These are phyloP conservation scores for Apamea sordens DNA, from an alignment of 2,888 invertebrate genomes.

Conservation along the genomic window DNA sequence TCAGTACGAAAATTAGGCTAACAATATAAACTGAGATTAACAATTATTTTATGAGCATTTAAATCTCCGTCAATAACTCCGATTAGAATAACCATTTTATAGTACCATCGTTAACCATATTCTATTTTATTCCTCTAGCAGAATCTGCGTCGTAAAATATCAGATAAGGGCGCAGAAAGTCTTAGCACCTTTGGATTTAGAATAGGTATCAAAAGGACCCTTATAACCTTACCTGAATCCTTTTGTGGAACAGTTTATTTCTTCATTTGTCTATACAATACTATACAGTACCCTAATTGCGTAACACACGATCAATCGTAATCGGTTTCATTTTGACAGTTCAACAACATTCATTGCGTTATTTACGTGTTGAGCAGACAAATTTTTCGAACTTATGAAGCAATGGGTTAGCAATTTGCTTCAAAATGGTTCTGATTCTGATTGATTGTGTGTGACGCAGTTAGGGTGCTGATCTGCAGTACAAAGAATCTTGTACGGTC, in stretches of 20 bases:
- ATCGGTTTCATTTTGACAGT: too few relatives aligned
- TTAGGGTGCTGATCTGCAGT: too few relatives aligned
- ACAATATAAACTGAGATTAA: slow-evolving; percentile 27
- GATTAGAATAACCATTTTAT: slow-evolving; percentile 77
- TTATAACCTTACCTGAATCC: not conserved
- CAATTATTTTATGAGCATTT: slow-evolving; percentile 24
- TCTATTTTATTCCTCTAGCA: slow-evolving; percentile 52
- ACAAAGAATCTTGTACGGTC: too few relatives aligned
- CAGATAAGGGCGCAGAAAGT: not conserved
- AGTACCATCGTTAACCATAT: slow-evolving; percentile 68
- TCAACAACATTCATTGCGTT: too few relatives aligned
- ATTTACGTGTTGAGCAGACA: too few relatives aligned
- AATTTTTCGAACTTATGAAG: too few relatives aligned
- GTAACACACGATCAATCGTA: too few relatives aligned
- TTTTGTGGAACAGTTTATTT: not conserved
- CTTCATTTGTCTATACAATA: not conserved
- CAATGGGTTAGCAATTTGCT: too few relatives aligned
- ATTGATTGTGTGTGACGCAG: too few relatives aligned
- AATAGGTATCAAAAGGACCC: not conserved
- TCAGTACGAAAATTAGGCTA: not conserved
- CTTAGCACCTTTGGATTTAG: not conserved
- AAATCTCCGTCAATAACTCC: slow-evolving; percentile 50
- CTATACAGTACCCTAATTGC: too few relatives aligned
- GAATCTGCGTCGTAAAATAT: slow-evolving; percentile 30
- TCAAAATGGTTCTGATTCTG: too few relatives aligned